phyloP scores from a whole-genome alignment of 2,797 vertebrate genomes.

The Kryptopterus vitreolus region DNA sequence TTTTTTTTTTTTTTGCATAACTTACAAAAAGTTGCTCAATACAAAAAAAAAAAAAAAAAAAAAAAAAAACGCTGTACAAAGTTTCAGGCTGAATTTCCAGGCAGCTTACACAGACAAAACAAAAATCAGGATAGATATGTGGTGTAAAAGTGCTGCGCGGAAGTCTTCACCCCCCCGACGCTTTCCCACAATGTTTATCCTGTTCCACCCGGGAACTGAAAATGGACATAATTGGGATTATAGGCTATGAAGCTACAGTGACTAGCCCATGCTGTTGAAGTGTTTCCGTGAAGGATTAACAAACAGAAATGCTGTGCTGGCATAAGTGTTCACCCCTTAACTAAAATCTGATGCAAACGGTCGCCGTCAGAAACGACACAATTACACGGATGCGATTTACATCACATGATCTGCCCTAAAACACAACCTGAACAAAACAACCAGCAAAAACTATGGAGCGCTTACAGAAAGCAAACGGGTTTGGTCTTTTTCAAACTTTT shows the following conservation, averaged over 20 bases:
- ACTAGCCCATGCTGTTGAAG: not conserved
- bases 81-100: not conserved
- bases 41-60: too few relatives aligned
- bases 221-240: not conserved
- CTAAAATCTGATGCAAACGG: not conserved
- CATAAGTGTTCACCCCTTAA: not conserved
- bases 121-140: not conserved
- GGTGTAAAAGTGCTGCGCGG: not conserved
- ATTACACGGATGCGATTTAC: not conserved
- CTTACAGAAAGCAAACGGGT: not conserved
- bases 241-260: not conserved
- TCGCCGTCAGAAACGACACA: not conserved
- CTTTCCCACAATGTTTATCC: not conserved
- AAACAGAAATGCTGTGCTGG: not conserved
- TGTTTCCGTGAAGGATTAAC: not conserved
- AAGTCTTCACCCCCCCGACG: not conserved
- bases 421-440: not conserved
- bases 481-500: too few relatives aligned
- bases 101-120: not conserved
- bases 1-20: slow-evolving; percentile 21
- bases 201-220: not conserved
- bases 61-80: not conserved
- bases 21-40: slow-evolving; percentile 26
- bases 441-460: not conserved
- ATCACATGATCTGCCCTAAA: not conserved